phyloP scores from a whole-genome alignment of 2,888 invertebrate genomes.

The Melitaea athalia region DNA sequence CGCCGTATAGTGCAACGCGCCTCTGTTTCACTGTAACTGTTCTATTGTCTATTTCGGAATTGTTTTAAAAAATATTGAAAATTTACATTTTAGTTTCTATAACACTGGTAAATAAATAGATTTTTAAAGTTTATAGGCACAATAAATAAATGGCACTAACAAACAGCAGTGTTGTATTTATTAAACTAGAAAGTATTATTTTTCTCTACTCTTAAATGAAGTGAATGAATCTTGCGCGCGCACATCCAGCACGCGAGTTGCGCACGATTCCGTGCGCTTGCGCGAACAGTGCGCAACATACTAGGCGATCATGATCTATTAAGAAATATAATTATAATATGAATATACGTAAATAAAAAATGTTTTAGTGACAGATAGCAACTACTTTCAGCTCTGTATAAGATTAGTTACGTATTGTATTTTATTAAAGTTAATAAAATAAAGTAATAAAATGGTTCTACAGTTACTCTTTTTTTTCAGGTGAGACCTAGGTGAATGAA shows the following conservation, averaged over 20 bases:
- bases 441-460: too few relatives aligned
- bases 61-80: slow-evolving; percentile 1
- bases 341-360: background rate
- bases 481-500: too few relatives aligned
- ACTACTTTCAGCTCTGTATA: too few relatives aligned
- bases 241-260: slow-evolving; percentile 64
- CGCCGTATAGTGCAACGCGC: slow-evolving; percentile 14
- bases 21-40: background rate
- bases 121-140: too few relatives aligned
- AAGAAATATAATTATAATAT: background rate
- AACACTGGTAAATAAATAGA: background rate
- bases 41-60: background rate
- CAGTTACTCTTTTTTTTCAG: too few relatives aligned
- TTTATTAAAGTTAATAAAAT: too few relatives aligned
- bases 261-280: slow-evolving; percentile 75
- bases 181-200: background rate
- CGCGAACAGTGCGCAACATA: slow-evolving; percentile 78
- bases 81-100: background rate
- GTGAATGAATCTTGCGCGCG: slow-evolving; percentile 51
- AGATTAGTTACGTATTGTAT: too few relatives aligned
- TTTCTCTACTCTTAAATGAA: background rate
- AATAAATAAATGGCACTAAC: background rate
- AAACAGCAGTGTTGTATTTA: background rate
- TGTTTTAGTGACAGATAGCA: background rate
- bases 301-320: slow-evolving; percentile 47